phyloP scores from a whole-genome alignment of 2,888 invertebrate genomes.

The Protonemura montana region DNA sequence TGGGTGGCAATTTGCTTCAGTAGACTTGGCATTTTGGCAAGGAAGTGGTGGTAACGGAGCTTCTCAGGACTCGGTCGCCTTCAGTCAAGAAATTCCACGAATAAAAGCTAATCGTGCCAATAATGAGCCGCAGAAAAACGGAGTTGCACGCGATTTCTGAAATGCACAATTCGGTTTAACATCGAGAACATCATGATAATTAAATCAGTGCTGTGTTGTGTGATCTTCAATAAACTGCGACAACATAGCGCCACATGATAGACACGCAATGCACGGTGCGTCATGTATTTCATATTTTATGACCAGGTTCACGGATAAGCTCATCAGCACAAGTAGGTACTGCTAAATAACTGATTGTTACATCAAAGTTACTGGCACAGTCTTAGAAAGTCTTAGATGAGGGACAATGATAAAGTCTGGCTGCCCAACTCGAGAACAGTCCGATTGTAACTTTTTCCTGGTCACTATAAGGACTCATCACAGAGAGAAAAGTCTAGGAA shows the following conservation, averaged over 20 bases:
- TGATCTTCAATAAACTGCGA: neutral
- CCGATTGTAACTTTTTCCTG: neutral
- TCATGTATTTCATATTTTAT: neutral
- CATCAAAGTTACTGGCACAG: neutral
- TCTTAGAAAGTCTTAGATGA: neutral
- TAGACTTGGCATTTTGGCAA: conserved; percentile 16
- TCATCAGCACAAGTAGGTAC: conserved; percentile 1
- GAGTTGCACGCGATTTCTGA: neutral
- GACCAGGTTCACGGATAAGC: neutral
- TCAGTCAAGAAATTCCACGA: neutral
- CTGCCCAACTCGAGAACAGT: neutral
- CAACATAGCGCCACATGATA: neutral
- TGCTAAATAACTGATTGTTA: neutral
- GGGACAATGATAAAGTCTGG: neutral
- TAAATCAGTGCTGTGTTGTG: neutral
- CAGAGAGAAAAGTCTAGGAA: neutral
- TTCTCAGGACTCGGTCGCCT: neutral
- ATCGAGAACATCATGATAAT: neutral
- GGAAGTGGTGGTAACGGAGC: neutral
- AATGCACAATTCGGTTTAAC: neutral
- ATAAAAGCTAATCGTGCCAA: neutral
- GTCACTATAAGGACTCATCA: neutral
- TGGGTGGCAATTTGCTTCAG: conserved; percentile 29
- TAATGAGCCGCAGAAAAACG: neutral
- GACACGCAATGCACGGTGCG: neutral